Base-by-base conservation (phyloP, 64 coral and sea anemone species). In the Stylophora pistillata region DNA sequence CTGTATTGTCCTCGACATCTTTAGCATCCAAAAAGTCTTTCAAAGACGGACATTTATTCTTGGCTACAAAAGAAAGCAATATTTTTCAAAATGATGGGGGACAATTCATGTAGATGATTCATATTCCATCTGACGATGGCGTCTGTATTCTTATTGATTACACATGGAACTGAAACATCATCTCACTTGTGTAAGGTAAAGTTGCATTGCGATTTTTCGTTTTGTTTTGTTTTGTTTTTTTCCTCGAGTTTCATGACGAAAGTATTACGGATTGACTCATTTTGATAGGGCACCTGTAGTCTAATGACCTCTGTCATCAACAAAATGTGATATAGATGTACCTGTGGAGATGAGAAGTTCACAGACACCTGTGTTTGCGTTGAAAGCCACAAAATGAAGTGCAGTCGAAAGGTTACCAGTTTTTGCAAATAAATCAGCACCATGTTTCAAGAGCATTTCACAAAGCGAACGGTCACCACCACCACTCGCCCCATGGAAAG, bases 331-430 rank as follows among this genome's bases (percentile, higher is more conserved):
- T 47, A 47, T 10, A 79, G 3, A 58, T 28, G 15, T 78, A 92
- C 90, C 90, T 92, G 82, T 10, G 11, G 83, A 27, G n/a, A 92
- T 86, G 12, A 92, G 41, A 15, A 86, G 32, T 58, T 92, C 75
- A 30, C 60, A 83, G 12, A 78, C 65, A 16, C 86, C 81, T 0
- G 17, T 30, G 58, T 86, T 69, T 13, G 82, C 81, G 53, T 25
- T 69, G 15, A 62, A 58, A 13, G 74, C 81, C 6, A 82, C 90
- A 55, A 21, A 28, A 72, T 92, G 90, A 16, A 92, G n/a, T 0
- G 81, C 81, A 31, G 82, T 92, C 12, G 61, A 78, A n/a, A 77
- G 59, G 18, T 92, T 85, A 5, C 20, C 57, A 14, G 72, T 54
- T 21, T 86, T 85, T 53, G 32, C 15, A 29, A 74, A 72, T 3